Conservation (phyloP, 2,797 vertebrate species). For the Hemibagrus guttatus region DNA sequence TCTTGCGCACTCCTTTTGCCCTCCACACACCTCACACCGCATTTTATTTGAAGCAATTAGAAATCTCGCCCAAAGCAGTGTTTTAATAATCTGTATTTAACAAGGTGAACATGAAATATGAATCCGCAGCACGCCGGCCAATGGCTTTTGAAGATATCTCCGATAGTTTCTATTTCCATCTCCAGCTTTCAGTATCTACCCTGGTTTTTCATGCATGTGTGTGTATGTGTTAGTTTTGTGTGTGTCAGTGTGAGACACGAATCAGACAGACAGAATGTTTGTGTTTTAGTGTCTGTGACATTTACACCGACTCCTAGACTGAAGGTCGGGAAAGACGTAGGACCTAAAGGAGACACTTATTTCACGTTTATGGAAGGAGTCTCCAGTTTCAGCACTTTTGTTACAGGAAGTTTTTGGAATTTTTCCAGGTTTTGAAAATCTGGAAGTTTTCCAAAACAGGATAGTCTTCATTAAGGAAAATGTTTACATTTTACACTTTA, state of each 20-base stretch:
- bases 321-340: no score
- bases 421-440: no score
- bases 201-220: not conserved
- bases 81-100: slow-evolving; percentile 49
- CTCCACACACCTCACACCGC: not conserved
- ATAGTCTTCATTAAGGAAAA: no score
- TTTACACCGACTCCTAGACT: not conserved
- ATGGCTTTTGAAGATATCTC: not conserved
- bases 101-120: slow-evolving; percentile 46
- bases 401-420: no score
- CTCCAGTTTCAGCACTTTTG: no score
- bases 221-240: no score
- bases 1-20: slow-evolving; percentile 14
- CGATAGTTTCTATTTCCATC: not conserved
- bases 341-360: no score
- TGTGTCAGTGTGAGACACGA: not conserved
- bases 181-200: not conserved
- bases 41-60: slow-evolving; percentile 41
- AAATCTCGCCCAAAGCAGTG: slow-evolving; percentile 32
- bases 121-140: slow-evolving; percentile 19
- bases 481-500: no score
- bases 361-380: no score
- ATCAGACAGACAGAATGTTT: not conserved
- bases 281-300: not conserved
- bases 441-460: no score